Percentiles rank a stretch among this genome's conserved stretches.
Evolutionary conservation across 2,888 invertebrate species (phyloP).

Genomic region (Macrophya annulata): DNA sequence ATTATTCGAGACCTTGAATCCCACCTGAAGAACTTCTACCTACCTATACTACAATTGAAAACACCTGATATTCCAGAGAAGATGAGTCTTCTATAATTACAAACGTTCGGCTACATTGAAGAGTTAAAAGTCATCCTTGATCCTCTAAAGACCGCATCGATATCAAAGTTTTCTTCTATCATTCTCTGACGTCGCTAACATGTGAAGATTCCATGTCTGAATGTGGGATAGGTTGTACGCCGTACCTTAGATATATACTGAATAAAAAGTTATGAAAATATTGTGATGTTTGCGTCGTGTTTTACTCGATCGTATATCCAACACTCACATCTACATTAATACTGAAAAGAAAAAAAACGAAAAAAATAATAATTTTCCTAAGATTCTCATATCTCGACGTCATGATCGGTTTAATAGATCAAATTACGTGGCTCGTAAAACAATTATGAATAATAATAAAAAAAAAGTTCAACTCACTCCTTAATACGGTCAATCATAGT

Average conservation of each 20-base stretch:
- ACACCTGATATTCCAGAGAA: background rate
- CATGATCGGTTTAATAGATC: background rate
- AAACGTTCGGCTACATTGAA: background rate
- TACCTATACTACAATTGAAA: background rate
- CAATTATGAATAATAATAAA: background rate
- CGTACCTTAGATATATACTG: background rate
- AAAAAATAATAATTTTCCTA: background rate
- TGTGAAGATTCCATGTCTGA: background rate
- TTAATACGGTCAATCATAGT: background rate
- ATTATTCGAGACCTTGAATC: conserved; percentile 33
- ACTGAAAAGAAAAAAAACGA: no score
- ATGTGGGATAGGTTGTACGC: background rate
- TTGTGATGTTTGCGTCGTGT: background rate
- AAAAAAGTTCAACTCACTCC: background rate
- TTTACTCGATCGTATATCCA: background rate
- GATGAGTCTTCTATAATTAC: conserved; percentile 17
- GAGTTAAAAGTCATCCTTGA: conserved; percentile 39
- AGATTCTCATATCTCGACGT: background rate
- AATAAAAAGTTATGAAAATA: background rate
- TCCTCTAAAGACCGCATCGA: background rate
- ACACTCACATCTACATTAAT: background rate
- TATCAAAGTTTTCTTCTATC: background rate
- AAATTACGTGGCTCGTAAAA: background rate
- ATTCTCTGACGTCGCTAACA: conserved; percentile 7
- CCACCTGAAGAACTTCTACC: background rate